Base-by-base conservation (phyloP, 2,888 invertebrate genomes). In the Noctua fimbriata region DNA sequence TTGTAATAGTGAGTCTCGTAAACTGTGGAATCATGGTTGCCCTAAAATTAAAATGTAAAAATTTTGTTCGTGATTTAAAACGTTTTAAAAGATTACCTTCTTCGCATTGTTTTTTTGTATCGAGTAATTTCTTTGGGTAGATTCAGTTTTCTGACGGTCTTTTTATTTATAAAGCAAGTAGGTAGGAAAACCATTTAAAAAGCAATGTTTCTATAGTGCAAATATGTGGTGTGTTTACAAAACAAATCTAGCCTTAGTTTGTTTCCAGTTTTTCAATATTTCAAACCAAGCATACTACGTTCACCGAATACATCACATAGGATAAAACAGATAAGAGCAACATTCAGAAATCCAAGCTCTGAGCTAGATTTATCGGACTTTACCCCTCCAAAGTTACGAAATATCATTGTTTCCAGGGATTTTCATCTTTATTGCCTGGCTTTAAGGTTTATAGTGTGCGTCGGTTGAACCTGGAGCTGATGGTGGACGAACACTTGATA, bases 281-380 rank as follows among this genome's bases (percentile, higher is more conserved):
- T 63, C 32, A 28, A 77, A 44, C 52, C 65, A 73, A 58, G 66
- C 36, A 67, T 60, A 32, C 47, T 60, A 78, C 58, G 52, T n/a
- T 14, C 66, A 69, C 44, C 79, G 65, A 73, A 77, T 55, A 47
- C 67, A 74, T 60, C 55, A 78, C 69, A 89, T 28, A 86, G 73
- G 88, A 89, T 90, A 90, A 88, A 90, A 90, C 90, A 91, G 90
- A 91, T 92, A 89, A 89, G 89, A 90, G 90, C 87, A 89, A 90
- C 90, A 89, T 91, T 91, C 90, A 91, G 92, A 91, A 93, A 93
- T 91, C 89, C 91, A 91, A 93, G 92, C 92, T 88, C 88, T 86
- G 91, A 91, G 92, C 91, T 93, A 93, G 93, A 93, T 93, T 93
- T 93, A 93, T 93, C 91, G 89, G 89, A 87, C 89, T 88, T 87